Percentiles rank a stretch among this genome's conserved stretches.
phyloP scores from a whole-genome alignment of 2,888 invertebrate species.

The Schizotus pectinicornis region DNA sequence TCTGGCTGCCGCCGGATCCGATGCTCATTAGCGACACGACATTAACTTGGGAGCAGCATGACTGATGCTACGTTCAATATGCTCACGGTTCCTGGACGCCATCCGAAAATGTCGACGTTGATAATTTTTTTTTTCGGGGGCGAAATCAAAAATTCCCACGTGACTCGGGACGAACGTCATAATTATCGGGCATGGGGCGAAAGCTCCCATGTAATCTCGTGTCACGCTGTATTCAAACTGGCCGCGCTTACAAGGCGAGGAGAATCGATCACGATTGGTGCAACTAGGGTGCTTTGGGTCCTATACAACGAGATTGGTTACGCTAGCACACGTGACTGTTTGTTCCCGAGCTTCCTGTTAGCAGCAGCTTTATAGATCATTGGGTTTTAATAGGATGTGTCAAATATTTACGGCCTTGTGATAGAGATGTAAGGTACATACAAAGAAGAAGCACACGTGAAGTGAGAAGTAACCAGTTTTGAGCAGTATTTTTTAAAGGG shows the following conservation, averaged over 20 bases:
- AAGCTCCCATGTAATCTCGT: conserved; percentile 57
- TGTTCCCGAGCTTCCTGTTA: conserved; percentile 41
- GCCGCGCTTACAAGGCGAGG: conserved; percentile 55
- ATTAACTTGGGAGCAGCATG: conserved; percentile 38
- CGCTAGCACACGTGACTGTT: conserved; percentile 66
- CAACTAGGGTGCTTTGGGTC: conserved; percentile 39
- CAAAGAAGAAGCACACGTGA: not conserved
- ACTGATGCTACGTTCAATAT: conserved; percentile 12
- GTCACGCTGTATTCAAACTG: conserved; percentile 53
- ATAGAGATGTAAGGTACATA: not conserved
- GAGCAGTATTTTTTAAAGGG: too few relatives aligned
- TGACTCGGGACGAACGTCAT: conserved; percentile 36
- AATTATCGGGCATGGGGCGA: conserved; percentile 27
- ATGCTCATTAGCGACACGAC: conserved; percentile 41
- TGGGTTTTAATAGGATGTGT: conserved; percentile 33
- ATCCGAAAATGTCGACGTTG: not conserved
- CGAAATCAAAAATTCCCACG: conserved; percentile 31
- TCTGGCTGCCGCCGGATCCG: conserved; percentile 39
- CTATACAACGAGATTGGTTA: conserved; percentile 60
- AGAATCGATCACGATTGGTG: conserved; percentile 54
- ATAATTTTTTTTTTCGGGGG: not conserved
- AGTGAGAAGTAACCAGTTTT: too few relatives aligned
- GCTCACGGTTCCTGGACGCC: conserved; percentile 5
- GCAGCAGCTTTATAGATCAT: conserved; percentile 44
- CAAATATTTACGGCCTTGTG: conserved; percentile 7